A percentile compares a stretch with the other conserved stretches of the same genome.
phyloP scores from a whole-genome alignment of 2,797 vertebrate genomes.

The Hybognathus amarus region DNA sequence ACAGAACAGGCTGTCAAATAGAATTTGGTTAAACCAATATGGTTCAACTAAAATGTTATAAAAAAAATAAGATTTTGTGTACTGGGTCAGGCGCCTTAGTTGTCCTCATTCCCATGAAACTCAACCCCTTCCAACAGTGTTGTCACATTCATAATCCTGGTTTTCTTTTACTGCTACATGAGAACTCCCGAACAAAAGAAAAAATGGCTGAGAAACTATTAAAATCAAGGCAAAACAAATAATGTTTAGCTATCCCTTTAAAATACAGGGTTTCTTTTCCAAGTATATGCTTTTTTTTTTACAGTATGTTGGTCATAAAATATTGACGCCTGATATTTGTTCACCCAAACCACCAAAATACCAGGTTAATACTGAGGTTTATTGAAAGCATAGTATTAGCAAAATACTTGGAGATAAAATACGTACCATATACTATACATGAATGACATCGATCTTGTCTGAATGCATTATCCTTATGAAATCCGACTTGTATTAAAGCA shows the following conservation, averaged over 20 bases:
- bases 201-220: not conserved
- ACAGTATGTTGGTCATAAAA: not conserved
- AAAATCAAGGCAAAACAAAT: not conserved
- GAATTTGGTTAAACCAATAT: not conserved
- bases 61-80: not conserved
- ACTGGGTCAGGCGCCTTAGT: conserved; percentile 29
- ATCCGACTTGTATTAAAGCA: not conserved
- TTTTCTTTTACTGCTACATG: conserved; percentile 47
- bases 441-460: conserved; percentile 1
- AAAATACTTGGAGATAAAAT: not conserved
- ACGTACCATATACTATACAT: not conserved
- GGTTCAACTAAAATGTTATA: not conserved
- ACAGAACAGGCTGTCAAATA: not conserved
- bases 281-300: not conserved
- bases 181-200: conserved; percentile 14
- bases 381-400: not conserved
- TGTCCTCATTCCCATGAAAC: conserved; percentile 64
- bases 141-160: conserved; percentile 48
- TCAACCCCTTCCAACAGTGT: conserved; percentile 44
- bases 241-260: not conserved
- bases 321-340: not conserved
- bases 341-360: not conserved
- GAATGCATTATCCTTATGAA: conserved; percentile 4
- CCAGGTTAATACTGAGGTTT: not conserved
- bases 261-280: not conserved